Base-by-base conservation (phyloP, 2,113 vertebrate species). In the Charadrius vociferus region DNA sequence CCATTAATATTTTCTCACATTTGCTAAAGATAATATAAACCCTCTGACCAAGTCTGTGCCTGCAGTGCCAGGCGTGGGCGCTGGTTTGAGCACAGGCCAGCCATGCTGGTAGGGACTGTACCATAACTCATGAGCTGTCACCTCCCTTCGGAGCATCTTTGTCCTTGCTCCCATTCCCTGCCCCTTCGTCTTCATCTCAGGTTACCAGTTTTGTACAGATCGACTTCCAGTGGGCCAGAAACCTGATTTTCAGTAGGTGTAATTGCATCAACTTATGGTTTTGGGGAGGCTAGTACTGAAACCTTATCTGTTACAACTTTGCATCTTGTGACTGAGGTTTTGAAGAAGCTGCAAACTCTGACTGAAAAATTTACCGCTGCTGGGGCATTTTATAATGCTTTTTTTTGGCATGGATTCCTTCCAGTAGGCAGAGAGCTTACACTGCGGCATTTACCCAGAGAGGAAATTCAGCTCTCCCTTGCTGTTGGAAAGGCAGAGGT, bases 101-200 rank as follows among this genome's bases (percentile, higher is more conserved):
- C 30, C 4, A 0, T 13, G 14, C 71, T 50, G 63, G 43, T 20
- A 23, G 20, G 36, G 53, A 10, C 41, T 21, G 70, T 27, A 63
- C 29, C n/a, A 6, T 29, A 58, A 22, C 29, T 53, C 65, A 13
- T 0, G 0, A 2, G 3, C 37, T 41, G 37, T 55, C 74, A 37
- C 24, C 71, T 73, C 58, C 39, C 58, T 77, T 34, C 1, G 4
- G 61, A 53, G 50, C 6, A 0, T 68, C 87, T 62, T 23, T 72
- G 20, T 83, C 43, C 58, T 52, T 78, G 32, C 61, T n/a, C 49
- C 66, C 3, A 0, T 63, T 39, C 59, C 39, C 59, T 87, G 45
- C 16, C 26, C 30, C 36, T 47, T 37, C 7, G 1, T 12, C 49
- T 81, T 74, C 37, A n/a, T 37, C 65, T 66, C 47, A 15, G 22